Evolutionary conservation across 2,888 invertebrate species (phyloP), one percentile per base, ranked within the genome.

Genomic region (Rapana venosa): DNA sequence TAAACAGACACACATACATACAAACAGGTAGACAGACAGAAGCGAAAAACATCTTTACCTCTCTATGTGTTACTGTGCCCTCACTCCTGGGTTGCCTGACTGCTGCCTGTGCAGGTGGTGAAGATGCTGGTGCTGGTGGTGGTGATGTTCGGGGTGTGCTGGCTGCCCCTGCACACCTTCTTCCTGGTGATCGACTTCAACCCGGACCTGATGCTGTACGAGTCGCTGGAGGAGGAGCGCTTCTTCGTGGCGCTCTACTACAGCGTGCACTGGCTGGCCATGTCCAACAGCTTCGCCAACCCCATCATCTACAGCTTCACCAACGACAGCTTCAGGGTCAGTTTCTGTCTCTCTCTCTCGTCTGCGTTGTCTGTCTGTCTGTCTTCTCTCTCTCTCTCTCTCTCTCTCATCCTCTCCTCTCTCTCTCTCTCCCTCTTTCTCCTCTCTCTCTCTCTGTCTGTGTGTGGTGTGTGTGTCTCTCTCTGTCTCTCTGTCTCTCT

Each of bases 281-380:
- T 95, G 95, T 94, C 95, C 20, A 95, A 95, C 92, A 94, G 94
- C 90, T 95, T 95, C 91, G 95, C 94, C 17, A 95, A 95, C 92
- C 95, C 95, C 0, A 91, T 95, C 84, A 94, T 95, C 56, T 95
- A 95, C 90, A 93, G 94, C 17, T 93, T 94, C 87, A 94, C 95
- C 91, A 95, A 95, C 91, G 94, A 95, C 77, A 94, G 93, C 88
- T 87, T 87, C 56, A 87, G 87, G 87, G 87, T 87, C 6, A 87
- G 87, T 85, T 8, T n/a, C n/a, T n/a, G n/a, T n/a, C n/a, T n/a
- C n/a, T n/a, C n/a, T n/a, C n/a, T n/a, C n/a, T n/a, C n/a, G n/a
- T n/a, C n/a, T n/a, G n/a, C n/a, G n/a, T n/a, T 15, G 77, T 77
- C 22, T 77, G 77, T 77, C 22, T 77, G 77, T 77, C 22, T 77